Evolutionary conservation across 2,797 vertebrate species (phyloP).

Genomic region (Lepilemur septentrionalis): DNA sequence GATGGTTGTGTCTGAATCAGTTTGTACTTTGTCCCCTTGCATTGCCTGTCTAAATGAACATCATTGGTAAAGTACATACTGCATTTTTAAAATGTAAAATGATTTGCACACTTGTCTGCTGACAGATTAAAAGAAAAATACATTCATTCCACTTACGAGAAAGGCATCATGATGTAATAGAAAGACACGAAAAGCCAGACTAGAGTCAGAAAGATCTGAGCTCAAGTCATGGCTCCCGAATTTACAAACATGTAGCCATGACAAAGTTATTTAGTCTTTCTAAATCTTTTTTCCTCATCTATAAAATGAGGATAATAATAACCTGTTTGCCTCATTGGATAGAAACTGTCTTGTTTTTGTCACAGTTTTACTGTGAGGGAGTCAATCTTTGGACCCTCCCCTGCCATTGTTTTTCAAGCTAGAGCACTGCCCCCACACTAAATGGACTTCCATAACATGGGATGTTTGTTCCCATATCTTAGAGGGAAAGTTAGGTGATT

Average conservation of each 20-base stretch:
- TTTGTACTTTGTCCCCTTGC: background rate
- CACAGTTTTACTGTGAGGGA: background rate
- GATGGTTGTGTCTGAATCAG: background rate
- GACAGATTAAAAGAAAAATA: background rate
- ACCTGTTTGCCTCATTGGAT: background rate
- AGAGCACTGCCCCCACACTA: background rate
- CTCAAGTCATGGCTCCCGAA: background rate
- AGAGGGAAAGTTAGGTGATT: background rate
- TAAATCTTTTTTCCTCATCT: background rate
- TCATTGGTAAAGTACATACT: background rate
- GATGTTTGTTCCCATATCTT: background rate
- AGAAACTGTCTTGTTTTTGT: background rate
- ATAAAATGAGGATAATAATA: background rate
- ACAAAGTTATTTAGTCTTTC: background rate
- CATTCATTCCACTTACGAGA: background rate
- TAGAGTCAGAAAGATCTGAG: background rate
- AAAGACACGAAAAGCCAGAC: background rate
- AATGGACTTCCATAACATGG: background rate
- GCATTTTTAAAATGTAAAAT: constrained; percentile 1
- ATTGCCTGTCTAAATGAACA: background rate
- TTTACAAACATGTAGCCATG: background rate
- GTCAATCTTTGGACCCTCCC: background rate
- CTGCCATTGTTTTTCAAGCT: background rate
- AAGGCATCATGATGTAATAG: background rate
- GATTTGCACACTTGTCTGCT: background rate